phyloP scores from a whole-genome alignment of 2,797 vertebrate genomes.

The Emydoidea blandingii region DNA sequence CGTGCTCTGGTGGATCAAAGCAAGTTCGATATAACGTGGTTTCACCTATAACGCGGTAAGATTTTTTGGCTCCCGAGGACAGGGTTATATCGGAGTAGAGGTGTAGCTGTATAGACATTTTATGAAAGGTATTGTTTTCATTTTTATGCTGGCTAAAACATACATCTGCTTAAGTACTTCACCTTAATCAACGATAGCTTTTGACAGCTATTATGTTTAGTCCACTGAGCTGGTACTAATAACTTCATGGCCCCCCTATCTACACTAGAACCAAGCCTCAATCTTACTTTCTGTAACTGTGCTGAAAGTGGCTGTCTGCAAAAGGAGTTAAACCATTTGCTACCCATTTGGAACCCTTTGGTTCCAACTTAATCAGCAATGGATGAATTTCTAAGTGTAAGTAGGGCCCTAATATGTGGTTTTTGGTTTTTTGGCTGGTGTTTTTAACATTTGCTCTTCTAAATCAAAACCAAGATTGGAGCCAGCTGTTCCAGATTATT shows the following conservation, averaged over 20 bases:
- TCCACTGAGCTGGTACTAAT: background rate
- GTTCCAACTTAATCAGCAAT: background rate
- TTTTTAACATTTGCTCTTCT: background rate
- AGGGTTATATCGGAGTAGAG: too few species aligned
- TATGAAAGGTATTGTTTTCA: constrained; percentile 1
- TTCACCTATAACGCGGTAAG: too few species aligned
- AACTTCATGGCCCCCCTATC: background rate
- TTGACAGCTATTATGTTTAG: background rate
- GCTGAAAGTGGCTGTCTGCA: background rate
- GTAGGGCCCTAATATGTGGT: background rate
- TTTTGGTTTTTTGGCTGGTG: constrained; percentile 36
- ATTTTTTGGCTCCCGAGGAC: too few species aligned
- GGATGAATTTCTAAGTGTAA: background rate
- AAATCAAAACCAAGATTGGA: constrained; percentile 47
- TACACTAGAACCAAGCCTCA: background rate
- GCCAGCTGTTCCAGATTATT: constrained; percentile 64
- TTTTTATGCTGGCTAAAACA: background rate
- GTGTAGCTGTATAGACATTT: background rate
- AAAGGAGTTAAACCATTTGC: background rate
- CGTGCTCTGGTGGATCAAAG: too few species aligned
- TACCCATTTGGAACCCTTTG: background rate
- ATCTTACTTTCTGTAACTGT: background rate
- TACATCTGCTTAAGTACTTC: background rate
- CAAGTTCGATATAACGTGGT: too few species aligned
- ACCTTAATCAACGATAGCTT: background rate